Evolutionary conservation across 2,797 vertebrate species (phyloP).

Genomic region (Myripristis murdjan): DNA sequence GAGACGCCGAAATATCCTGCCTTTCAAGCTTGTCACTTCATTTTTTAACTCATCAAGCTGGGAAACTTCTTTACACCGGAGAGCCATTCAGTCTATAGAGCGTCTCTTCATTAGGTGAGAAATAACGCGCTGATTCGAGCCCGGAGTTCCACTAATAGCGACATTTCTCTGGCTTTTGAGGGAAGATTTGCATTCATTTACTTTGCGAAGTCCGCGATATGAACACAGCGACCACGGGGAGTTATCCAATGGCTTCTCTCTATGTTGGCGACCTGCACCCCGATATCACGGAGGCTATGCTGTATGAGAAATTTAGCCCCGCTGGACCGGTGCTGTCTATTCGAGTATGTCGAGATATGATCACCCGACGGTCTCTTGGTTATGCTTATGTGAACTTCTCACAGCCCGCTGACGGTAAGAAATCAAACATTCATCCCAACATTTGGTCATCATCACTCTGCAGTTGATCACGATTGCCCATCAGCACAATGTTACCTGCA

Average conservation of each 20-base stretch:
- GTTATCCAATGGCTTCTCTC: conserved; percentile 98
- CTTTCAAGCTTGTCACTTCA: conserved; percentile 29
- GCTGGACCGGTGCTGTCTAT: conserved; percentile 98
- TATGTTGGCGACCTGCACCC: conserved; percentile 98
- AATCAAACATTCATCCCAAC: not conserved
- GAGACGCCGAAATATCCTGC: conserved; percentile 27
- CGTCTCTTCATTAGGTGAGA: conserved; percentile 20
- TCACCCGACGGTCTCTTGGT: conserved; percentile 96
- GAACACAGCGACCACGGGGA: conserved; percentile 92
- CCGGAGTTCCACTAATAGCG: conserved; percentile 10
- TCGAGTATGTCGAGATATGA: conserved; percentile 98
- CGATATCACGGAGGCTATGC: conserved; percentile 98
- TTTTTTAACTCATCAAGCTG: conserved; percentile 29
- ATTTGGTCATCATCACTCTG: conserved; percentile 3
- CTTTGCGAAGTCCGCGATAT: conserved; percentile 79
- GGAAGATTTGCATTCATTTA: conserved; percentile 25
- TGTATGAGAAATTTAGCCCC: conserved; percentile 99
- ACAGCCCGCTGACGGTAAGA: conserved; percentile 96
- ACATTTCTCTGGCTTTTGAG: conserved; percentile 39
- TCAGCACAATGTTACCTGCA: conserved; percentile 2
- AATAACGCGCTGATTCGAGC: conserved; percentile 39
- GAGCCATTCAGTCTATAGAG: conserved; percentile 31
- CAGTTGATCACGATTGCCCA: not conserved
- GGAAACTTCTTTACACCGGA: conserved; percentile 29
- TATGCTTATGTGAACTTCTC: conserved; percentile 99